These are phyloP conservation scores for Darevskia mixta DNA, from an alignment of 2,797 vertebrate genomes.

Conservation along the genomic window DNA sequence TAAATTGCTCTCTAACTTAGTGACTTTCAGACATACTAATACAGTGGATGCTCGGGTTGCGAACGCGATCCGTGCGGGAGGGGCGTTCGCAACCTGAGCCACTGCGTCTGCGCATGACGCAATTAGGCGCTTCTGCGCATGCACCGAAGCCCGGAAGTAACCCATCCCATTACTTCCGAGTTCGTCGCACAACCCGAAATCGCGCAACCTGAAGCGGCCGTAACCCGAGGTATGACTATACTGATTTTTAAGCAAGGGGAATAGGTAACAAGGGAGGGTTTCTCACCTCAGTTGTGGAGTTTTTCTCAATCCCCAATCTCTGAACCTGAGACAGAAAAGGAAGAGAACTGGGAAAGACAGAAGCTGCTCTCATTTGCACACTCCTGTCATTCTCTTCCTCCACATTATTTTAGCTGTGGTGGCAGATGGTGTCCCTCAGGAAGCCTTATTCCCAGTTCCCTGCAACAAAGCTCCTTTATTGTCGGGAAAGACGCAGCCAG, in stretches of 20 bases:
- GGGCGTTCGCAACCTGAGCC: no score
- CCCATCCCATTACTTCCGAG: no score
- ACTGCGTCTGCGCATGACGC: no score
- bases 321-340: not conserved
- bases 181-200: no score
- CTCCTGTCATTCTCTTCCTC: not conserved
- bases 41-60: not conserved
- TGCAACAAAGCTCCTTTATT: constrained; percentile 1
- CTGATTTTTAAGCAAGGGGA: not conserved
- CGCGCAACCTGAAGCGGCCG: no score
- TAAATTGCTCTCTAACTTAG: no score
- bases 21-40: not conserved
- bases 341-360: not conserved
- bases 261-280: no score
- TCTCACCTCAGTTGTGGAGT: not conserved
- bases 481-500: not conserved
- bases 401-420: not conserved
- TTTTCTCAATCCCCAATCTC: not conserved
- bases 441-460: not conserved
- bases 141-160: no score
- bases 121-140: no score
- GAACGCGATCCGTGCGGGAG: no score
- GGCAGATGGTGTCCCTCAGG: not conserved
- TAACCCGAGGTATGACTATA: not conserved
- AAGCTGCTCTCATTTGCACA: not conserved